Evolutionary conservation across 2,113 vertebrate genomes (phyloP).

Genomic region (Xiphophorus couchianus): DNA sequence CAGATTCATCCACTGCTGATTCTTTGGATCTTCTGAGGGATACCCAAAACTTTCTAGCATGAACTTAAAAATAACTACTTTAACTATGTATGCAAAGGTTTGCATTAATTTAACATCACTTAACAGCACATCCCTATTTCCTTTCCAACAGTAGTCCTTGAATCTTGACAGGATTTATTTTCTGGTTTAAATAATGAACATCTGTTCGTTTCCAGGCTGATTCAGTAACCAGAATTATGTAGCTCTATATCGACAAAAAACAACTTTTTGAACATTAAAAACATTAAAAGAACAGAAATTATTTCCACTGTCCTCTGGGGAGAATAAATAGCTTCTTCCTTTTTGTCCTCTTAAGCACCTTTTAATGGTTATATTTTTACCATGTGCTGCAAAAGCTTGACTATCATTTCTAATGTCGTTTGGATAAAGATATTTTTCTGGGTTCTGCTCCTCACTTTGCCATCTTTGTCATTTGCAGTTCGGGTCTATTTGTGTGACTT

Average conservation of each 20-base stretch:
- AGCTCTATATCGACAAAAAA: background rate
- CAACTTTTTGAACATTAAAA: background rate
- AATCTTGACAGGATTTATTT: background rate
- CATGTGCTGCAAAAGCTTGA: background rate
- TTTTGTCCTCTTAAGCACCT: no score
- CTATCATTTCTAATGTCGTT: background rate
- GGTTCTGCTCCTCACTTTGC: background rate
- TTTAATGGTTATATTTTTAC: background rate
- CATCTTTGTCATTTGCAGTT: background rate
- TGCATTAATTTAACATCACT: no score
- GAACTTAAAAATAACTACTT: no score
- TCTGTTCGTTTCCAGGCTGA: background rate
- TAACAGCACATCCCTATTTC: constrained; percentile 8
- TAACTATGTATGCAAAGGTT: no score
- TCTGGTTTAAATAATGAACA: background rate
- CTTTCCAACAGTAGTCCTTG: background rate
- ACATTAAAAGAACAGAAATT: no score
- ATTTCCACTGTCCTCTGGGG: no score
- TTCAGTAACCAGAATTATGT: background rate
- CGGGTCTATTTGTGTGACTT: background rate
- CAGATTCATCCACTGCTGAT: background rate
- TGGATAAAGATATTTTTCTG: no score
- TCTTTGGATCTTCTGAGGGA: no score
- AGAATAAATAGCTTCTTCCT: no score
- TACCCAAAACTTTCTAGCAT: no score